These are phyloP conservation scores for Carpatolechia fugitivella DNA, from an alignment of 2,888 invertebrate species.

Conservation along the genomic window DNA sequence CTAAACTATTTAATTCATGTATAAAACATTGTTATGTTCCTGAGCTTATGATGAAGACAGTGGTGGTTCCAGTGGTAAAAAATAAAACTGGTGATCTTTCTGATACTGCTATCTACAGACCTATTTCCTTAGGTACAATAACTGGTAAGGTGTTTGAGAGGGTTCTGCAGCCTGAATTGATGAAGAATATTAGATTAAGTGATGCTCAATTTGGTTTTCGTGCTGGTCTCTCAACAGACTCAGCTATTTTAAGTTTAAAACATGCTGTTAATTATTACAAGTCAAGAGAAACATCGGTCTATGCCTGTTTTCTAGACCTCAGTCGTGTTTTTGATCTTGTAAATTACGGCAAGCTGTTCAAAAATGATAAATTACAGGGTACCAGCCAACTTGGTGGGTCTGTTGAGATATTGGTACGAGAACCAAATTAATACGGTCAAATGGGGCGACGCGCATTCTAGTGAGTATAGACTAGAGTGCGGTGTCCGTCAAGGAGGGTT, in stretches of 20 bases:
- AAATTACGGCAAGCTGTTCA: not conserved
- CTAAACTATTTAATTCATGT: not conserved
- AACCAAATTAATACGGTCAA: constrained; percentile 17
- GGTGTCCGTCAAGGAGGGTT: too few species aligned
- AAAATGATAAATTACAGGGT: not conserved
- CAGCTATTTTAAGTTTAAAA: too few species aligned
- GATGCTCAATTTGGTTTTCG: too few species aligned
- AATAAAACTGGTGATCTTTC: not conserved
- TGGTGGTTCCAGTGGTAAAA: constrained; percentile 4
- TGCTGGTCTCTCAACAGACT: too few species aligned
- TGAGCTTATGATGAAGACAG: constrained; percentile 1
- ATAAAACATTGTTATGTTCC: not conserved
- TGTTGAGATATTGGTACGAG: constrained; percentile 17
- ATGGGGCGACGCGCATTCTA: constrained; percentile 15
- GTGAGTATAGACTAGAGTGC: too few species aligned
- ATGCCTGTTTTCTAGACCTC: too few species aligned
- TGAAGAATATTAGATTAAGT: not conserved
- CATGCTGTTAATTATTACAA: not conserved
- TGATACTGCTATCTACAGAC: not conserved
- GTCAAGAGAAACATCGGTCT: too few species aligned
- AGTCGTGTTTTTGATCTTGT: too few species aligned
- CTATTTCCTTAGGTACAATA: not conserved
- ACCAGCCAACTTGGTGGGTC: not conserved
- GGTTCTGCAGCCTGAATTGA: constrained; percentile 4
- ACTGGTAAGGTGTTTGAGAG: not conserved